Evolutionary conservation across 1,140 invertebrate genomes (phyloP), one percentile per base, ranked within the genome.

Genomic region (Drosophila parabipectinata): DNA sequence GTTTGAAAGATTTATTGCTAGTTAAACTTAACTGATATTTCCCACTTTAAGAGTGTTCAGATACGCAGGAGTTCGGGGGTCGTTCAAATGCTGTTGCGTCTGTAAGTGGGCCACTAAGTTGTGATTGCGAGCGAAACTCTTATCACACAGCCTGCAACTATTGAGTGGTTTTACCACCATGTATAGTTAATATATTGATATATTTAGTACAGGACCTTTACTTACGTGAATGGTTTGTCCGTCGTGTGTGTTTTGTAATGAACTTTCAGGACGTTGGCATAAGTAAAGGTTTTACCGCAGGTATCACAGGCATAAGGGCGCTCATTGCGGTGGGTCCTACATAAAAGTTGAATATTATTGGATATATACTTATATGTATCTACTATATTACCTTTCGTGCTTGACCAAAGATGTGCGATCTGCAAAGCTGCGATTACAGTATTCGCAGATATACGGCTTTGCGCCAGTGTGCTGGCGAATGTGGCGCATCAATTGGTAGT

Each of bases 241-340:
- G 90, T 90, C 0, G 91, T 91, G 56, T 92, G 91, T 4, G 87
- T 92, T 56, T 90, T 79, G 12, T 93, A 92, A 67, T 95, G 95
- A 18, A 94, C 92, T 15, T 94, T 93, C 3, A 95, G 89, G 59
- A 94, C 94, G 72, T 94, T 94, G 45, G 94, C 93, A n/a, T 94
- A 93, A 28, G 94, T 95, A 82, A 96, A 97, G 0, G 95, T 94
- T 85, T 96, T 96, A 0, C 94, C 93, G 80, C 96, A 96, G 0
- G 93, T 93, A 0, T 93, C 93, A 63, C 95, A 96, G 32, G 94
- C 93, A 73, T 95, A 96, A 0, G 96, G 95, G 8, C 95, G 92
- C 75, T 96, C 96, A 2, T 97, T 97, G 1, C 95, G 96, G 91
- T 98, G 97, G 9, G 81, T 90, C 39, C 91, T 92, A 48, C 6